Evolutionary conservation across 2,888 invertebrate genomes (phyloP), one percentile per base, ranked within the genome.

Genomic region (Aporophyla nigra): DNA sequence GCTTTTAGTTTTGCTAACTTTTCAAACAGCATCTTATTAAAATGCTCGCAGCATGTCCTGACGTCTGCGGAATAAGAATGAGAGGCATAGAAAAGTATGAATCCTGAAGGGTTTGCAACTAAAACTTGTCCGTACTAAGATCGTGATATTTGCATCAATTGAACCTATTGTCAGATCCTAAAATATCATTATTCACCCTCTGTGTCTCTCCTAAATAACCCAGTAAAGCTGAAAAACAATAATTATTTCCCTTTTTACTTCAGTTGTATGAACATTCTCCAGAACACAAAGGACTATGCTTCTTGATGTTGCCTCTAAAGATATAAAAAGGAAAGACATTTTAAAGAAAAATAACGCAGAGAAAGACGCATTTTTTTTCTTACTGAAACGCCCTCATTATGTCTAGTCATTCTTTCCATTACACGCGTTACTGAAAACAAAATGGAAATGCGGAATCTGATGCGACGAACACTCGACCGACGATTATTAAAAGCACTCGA

Each of bases 341-440:
- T 76, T 68, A 67, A 79, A 70, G 65, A 58, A 78, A 79, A 78
- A 81, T 78, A 75, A 71, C 71, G 72, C 63, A 78, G 84, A 76
- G 75, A 82, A 90, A 86, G 85, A 80, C 83, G 82, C 62, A 16
- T 63, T 76, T 72, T 46, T n/a, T 72, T 66, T 69, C 40, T 46
- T 69, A 63, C 54, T 70, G 71, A 76, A 82, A 72, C 56, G 66
- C 54, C 56, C 56, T 81, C 86, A 87, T 91, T 90, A 86, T 86
- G 91, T 87, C 87, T 86, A 91, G 91, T 90, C 91, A 92, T 91
- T 89, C 78, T 89, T 91, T 90, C 89, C 89, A 92, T 92, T 92
- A 92, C 89, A 91, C 89, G 90, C 90, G 80, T 90, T 87, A 89
- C 87, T 89, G 90, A 77, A 87, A 89, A 90, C 88, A 90, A 91